Evolutionary conservation across 2,797 vertebrate species (phyloP).

Genomic region (Leptatherina wallacei): DNA sequence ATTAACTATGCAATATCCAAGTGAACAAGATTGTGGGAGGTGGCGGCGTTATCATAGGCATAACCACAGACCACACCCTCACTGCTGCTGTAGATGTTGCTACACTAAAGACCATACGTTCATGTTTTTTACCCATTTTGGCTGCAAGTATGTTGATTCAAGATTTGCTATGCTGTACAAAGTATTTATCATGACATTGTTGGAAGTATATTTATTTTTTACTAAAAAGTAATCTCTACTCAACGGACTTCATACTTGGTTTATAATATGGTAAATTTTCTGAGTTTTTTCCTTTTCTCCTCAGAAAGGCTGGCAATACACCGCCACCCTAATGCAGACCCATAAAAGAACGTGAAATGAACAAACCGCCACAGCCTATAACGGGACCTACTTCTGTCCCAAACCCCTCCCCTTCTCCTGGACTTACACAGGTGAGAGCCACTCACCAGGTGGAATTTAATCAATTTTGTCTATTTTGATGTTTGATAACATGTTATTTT

Average conservation of each 20-base stretch:
- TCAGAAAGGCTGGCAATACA: slow-evolving; percentile 84
- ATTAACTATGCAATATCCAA: slow-evolving; percentile 12
- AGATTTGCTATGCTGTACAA: not conserved
- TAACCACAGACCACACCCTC: slow-evolving; percentile 74
- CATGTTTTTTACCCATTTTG: slow-evolving; percentile 4
- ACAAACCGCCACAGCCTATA: slow-evolving; percentile 99
- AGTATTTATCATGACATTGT: not conserved
- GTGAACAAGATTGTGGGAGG: slow-evolving; percentile 38
- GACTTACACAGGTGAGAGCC: slow-evolving; percentile 92
- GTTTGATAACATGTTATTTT: not conserved
- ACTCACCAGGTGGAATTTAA: not conserved
- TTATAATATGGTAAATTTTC: not conserved
- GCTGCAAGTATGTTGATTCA: not conserved
- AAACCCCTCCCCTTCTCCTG: slow-evolving; percentile 94
- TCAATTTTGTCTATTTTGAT: not conserved
- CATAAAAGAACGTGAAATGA: slow-evolving; percentile 99
- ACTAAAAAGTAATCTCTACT: not conserved
- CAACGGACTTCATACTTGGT: not conserved
- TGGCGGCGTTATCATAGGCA: slow-evolving; percentile 64
- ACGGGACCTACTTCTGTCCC: slow-evolving; percentile 94
- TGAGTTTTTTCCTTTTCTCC: slow-evolving; percentile 12
- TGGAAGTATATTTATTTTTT: not conserved
- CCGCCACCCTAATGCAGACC: slow-evolving; percentile 95
- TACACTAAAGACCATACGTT: slow-evolving; percentile 18
- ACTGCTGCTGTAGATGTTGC: slow-evolving; percentile 42